Conservation (phyloP, 2,888 invertebrate species). For the Polydesmus complanatus region DNA sequence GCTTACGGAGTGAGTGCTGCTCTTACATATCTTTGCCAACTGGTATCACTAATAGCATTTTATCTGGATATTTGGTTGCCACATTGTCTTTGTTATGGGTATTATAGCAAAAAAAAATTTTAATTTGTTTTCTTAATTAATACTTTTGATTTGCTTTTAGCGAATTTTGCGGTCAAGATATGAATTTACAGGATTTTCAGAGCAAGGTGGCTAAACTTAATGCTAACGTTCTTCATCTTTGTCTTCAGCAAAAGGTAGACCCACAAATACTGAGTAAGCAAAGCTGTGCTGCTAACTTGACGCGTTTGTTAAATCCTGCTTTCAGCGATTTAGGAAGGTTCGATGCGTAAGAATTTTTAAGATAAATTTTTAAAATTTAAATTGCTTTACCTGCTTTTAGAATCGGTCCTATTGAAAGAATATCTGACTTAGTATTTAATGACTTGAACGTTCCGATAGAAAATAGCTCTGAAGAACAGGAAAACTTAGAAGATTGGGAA, state of each 20-base stretch:
- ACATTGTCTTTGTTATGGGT: slow-evolving; percentile 35
- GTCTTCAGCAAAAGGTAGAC: slow-evolving; percentile 59
- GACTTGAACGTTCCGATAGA: too few species aligned
- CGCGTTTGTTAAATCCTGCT: slow-evolving; percentile 50
- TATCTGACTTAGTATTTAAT: too few species aligned
- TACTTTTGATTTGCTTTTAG: slow-evolving; percentile 38
- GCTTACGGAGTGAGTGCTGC: slow-evolving; percentile 64
- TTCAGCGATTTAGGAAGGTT: slow-evolving; percentile 59
- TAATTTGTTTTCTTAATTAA: slow-evolving; percentile 6
- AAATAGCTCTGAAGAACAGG: too few species aligned
- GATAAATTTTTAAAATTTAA: too few species aligned
- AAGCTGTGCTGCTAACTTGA: slow-evolving; percentile 56
- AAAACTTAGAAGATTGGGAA: too few species aligned
- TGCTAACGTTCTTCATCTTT: slow-evolving; percentile 62
- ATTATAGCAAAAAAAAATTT: not conserved
- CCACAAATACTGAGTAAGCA: slow-evolving; percentile 47
- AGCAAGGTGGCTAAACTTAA: slow-evolving; percentile 61
- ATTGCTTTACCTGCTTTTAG: too few species aligned
- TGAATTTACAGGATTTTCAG: slow-evolving; percentile 56
- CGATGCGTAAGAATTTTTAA: too few species aligned
- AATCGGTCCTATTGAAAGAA: too few species aligned
- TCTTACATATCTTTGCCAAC: slow-evolving; percentile 70
- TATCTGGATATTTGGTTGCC: slow-evolving; percentile 70
- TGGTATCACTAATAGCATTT: slow-evolving; percentile 65
- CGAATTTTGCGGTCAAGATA: slow-evolving; percentile 61